A percentile compares a stretch with the other conserved stretches of the same genome.
phyloP scores from a whole-genome alignment of 2,888 invertebrate species.

The Zonitis immaculata region DNA sequence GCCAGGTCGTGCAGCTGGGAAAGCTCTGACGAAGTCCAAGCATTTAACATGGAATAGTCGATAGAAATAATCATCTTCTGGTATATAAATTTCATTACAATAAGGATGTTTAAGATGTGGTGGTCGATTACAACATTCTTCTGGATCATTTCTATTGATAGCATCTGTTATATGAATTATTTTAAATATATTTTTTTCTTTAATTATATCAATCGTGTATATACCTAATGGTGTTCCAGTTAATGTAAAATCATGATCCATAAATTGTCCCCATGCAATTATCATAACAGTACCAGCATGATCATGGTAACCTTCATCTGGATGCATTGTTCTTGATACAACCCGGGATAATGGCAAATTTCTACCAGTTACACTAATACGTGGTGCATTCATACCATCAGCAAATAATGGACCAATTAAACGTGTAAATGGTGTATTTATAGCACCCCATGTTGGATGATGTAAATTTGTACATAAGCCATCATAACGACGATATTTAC shows the following conservation, averaged over 20 bases:
- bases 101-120: slow-evolving; percentile 82
- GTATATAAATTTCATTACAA: slow-evolving; percentile 83
- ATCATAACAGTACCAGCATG: slow-evolving; percentile 92
- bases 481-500: slow-evolving; percentile 81
- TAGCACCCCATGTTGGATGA: slow-evolving; percentile 87
- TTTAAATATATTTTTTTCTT: too few species aligned
- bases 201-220: too few species aligned
- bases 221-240: slow-evolving; percentile 83
- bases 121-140: slow-evolving; percentile 82
- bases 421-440: slow-evolving; percentile 78
- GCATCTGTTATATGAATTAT: slow-evolving; percentile 76
- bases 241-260: slow-evolving; percentile 90
- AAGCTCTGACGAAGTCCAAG: slow-evolving; percentile 84
- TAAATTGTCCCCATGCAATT: slow-evolving; percentile 92
- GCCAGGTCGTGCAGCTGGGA: slow-evolving; percentile 81
- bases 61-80: slow-evolving; percentile 89
- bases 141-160: slow-evolving; percentile 81
- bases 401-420: slow-evolving; percentile 75
- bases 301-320: slow-evolving; percentile 89
- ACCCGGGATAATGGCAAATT: slow-evolving; percentile 76
- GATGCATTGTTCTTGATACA: slow-evolving; percentile 87
- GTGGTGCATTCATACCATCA: slow-evolving; percentile 80
- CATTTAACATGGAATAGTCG: slow-evolving; percentile 78
- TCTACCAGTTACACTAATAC: slow-evolving; percentile 72
- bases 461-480: slow-evolving; percentile 85